Evolutionary conservation across 1,140 invertebrate species (phyloP).

Genomic region (Tetramorium simillimum): DNA sequence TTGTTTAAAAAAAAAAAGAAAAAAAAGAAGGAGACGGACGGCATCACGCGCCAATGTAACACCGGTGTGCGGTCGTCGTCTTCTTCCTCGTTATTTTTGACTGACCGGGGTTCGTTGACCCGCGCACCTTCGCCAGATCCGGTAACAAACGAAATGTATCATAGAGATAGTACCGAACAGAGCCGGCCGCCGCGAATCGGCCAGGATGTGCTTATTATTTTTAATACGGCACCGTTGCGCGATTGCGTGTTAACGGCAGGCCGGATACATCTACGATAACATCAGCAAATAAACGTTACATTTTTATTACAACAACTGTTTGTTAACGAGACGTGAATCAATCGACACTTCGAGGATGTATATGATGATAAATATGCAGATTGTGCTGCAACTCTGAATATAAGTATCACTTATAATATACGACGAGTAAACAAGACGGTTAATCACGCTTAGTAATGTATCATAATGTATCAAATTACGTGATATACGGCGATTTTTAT

Average conservation of each 20-base stretch:
- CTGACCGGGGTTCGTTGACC: conserved; percentile 33
- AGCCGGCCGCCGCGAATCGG: neutral
- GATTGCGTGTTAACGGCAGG: conserved; percentile 32
- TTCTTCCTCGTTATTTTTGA: conserved; percentile 50
- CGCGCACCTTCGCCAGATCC: conserved; percentile 32
- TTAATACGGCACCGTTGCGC: conserved; percentile 42
- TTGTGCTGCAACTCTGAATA: neutral
- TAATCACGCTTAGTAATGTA: neutral
- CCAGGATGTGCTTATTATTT: conserved; percentile 58
- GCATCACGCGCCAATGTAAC: neutral
- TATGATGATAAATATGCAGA: neutral
- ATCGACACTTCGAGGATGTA: neutral
- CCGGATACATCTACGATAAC: conserved; percentile 38
- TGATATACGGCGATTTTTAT: neutral
- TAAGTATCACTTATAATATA: neutral
- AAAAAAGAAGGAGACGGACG: neutral
- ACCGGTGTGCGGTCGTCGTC: neutral
- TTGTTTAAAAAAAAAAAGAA: neutral
- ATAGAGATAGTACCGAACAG: conserved; percentile 30
- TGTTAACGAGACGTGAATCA: conserved; percentile 25
- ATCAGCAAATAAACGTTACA: conserved; percentile 42
- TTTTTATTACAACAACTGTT: conserved; percentile 21
- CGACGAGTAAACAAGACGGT: neutral
- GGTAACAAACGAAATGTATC: conserved; percentile 51
- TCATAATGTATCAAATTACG: neutral